Evolutionary conservation across 2,113 vertebrate genomes (phyloP), one percentile per base, ranked within the genome.

Genomic region (Chlorocebus sabaeus): DNA sequence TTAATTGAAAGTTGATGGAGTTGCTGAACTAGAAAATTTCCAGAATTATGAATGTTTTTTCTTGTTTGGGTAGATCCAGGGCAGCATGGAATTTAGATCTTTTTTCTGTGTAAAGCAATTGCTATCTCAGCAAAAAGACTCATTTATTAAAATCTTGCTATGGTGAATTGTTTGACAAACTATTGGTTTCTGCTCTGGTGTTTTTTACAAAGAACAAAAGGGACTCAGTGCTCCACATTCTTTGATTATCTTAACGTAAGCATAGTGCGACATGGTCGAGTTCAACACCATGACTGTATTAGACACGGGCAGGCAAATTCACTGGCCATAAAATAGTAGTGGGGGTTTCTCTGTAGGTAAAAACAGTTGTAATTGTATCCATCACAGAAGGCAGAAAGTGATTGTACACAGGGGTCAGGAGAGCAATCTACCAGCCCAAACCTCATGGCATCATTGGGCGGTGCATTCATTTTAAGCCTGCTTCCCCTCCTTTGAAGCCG

Each of bases 401-500:
- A 89, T 83, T 97, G 93, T 38, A 64, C 48, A 72, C 23, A 18
- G 73, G 95, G 96, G 95, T 97, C 97, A 96, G 91, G n/a, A 75
- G 90, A 89, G 48, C 95, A 93, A 5, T 73, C 89, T 61, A 57
- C 73, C 70, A 79, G 89, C 82, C 95, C 86, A 91, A 30, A 59
- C 88, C 85, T 82, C 84, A 1, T 57, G 38, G 82, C 89, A 27
- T 88, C 93, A 7, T 9, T 11, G 90, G 68, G 89, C 75, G 88
- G 88, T 20, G 10, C 75, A 7, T 92, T 96, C 90, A 80, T 82
- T 93, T 90, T 59, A 87, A 95, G 93, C 88, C 93, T 64, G 89
- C 57, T 96, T 97, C 82, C 90, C 73, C 10, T 89, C 64, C 97
- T 98, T 98, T 96, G 97, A 97, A 98, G 97, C 85, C 91, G 95